Evolutionary conservation across 2,113 vertebrate species (phyloP).

Genomic region (Bostrychus sinensis): DNA sequence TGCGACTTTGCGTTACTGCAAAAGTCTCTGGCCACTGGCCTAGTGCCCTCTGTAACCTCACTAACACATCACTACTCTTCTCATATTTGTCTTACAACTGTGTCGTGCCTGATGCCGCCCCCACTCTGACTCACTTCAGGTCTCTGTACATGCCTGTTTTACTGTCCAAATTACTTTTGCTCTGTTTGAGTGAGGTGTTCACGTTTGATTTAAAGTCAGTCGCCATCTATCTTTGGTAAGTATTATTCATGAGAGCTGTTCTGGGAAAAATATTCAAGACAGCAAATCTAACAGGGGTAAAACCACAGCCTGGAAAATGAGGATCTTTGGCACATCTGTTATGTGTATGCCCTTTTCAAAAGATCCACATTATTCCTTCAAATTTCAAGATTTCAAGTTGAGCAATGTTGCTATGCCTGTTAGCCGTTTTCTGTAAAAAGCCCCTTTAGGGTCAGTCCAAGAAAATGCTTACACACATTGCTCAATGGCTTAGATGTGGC

Average conservation of each 20-base stretch:
- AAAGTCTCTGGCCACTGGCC: no score
- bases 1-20: no score
- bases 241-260: slow-evolving; percentile 28
- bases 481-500: slow-evolving; percentile 48
- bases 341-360: slow-evolving; percentile 49
- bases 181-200: slow-evolving; percentile 17
- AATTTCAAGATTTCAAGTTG: slow-evolving; percentile 50
- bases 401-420: slow-evolving; percentile 47
- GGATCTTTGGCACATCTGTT: slow-evolving; percentile 37
- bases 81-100: slow-evolving; percentile 34
- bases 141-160: slow-evolving; percentile 6
- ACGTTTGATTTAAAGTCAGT: slow-evolving; percentile 12
- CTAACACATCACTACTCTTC: slow-evolving; percentile 37
- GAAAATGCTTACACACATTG: slow-evolving; percentile 54
- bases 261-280: slow-evolving; percentile 32
- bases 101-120: slow-evolving; percentile 25
- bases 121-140: slow-evolving; percentile 13
- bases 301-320: slow-evolving; percentile 11
- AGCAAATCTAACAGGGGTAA: neutral
- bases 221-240: slow-evolving; percentile 32
- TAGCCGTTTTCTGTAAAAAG: slow-evolving; percentile 15
- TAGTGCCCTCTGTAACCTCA: slow-evolving; percentile 12
- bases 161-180: slow-evolving; percentile 1
- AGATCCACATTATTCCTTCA: slow-evolving; percentile 31
- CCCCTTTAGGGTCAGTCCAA: slow-evolving; percentile 18